Base-by-base conservation (phyloP, 2,888 invertebrate species). In the Lottia scabra region DNA sequence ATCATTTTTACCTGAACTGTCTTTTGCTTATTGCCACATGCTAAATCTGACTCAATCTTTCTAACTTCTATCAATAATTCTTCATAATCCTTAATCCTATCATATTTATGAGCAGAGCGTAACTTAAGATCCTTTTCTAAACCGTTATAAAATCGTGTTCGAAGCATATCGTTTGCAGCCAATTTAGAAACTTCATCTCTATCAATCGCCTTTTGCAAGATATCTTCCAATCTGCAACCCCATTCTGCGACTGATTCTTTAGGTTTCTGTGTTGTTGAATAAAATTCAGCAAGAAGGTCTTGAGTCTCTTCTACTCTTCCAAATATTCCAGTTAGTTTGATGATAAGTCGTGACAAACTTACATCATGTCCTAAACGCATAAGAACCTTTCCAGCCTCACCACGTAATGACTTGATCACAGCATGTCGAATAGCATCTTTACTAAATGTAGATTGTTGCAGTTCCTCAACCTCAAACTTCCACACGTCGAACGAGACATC, bases 51-150 rank as follows among this genome's bases (percentile, higher is more conserved):
- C 19, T 48, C 48, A 5, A 48, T 48, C 48, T 48, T 48, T 19
- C 38, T 19, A 23, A 66, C 44, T 66, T 66, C 43, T 38, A 38
- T 43, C 44, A 38, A 43, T 19, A 66, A 16, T 66, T 66, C 45
- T 23, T 44, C 16, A 38, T 23, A 23, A 44, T 45, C 38, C n/a
- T 56, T 48, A 10, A 65, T 65, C 45, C 38, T 63, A 65, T 68
- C 72, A 65, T 68, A 64, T 27, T 48, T 65, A 63, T 72, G 63
- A 3, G 64, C 46, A 26, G 72, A 68, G 8, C 43, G 30, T n/a
- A 64, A 38, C 65, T 68, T 72, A 23, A 68, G 38, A 27, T 12
- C 6, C 2, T n/a, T n/a, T 19, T 16, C 30, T 3, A 68, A 16
- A 48, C 72, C 72, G 19, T 48, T 48, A 64, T 65, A 56, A 68